Conservation (phyloP, 64 coral and sea anemone genomes). For the Orbicella faveolata region DNA sequence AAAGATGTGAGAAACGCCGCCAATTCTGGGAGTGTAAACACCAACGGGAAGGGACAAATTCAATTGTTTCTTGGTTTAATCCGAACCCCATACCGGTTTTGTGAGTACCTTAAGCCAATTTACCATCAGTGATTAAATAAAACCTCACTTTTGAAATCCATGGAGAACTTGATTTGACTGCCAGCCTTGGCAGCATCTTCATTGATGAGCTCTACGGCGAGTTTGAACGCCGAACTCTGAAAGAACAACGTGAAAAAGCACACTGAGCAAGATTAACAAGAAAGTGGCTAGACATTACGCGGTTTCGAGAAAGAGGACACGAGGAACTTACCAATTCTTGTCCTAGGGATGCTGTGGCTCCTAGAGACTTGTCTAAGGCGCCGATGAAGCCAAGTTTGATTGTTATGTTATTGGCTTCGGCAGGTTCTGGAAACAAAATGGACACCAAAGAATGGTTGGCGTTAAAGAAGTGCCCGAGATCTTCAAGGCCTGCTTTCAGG, state of each 20-base stretch:
- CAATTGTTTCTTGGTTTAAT: background rate
- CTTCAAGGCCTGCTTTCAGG: background rate
- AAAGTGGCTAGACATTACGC: background rate
- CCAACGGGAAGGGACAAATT: background rate
- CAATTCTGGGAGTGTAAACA: background rate
- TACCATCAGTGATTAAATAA: background rate
- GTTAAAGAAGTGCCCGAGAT: background rate
- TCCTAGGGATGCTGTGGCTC: slow-evolving; percentile 70
- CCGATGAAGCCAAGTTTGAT: slow-evolving; percentile 90
- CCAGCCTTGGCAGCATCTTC: slow-evolving; percentile 43
- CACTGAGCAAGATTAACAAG: background rate
- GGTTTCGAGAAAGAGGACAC: background rate
- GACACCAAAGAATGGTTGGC: background rate
- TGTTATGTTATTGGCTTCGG: slow-evolving; percentile 66
- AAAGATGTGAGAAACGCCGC: background rate
- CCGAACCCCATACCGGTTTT: background rate
- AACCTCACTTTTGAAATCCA: slow-evolving; percentile 90
- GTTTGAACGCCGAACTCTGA: slow-evolving; percentile 92
- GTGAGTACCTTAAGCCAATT: background rate
- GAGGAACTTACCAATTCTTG: slow-evolving; percentile 78
- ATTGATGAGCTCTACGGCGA: slow-evolving; percentile 88
- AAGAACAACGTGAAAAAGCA: background rate
- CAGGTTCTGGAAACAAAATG: slow-evolving; percentile 43
- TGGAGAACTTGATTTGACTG: slow-evolving; percentile 82
- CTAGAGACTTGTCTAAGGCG: slow-evolving; percentile 69